Conservation (phyloP, 2,888 invertebrate species). For the Laspeyria flexula region DNA sequence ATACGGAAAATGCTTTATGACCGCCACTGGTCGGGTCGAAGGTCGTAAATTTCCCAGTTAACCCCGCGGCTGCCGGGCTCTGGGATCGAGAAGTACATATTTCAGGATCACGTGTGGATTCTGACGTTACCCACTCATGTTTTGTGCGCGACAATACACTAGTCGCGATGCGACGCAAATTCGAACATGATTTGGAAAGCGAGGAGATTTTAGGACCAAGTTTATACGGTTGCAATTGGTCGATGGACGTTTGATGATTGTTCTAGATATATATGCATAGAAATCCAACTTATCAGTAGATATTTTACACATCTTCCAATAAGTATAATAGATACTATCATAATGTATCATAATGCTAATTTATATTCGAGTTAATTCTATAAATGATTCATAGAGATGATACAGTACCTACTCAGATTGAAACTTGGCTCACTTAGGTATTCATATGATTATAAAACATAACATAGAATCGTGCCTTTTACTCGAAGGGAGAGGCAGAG, state of each 20-base stretch:
- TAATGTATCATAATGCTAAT: too few species aligned
- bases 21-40: slow-evolving; percentile 45
- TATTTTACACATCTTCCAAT: too few species aligned
- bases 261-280: neutral
- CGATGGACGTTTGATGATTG: neutral
- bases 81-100: slow-evolving; percentile 59
- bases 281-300: too few species aligned
- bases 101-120: slow-evolving; percentile 62
- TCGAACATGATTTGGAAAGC: slow-evolving; percentile 41
- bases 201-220: neutral
- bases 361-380: too few species aligned
- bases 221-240: neutral
- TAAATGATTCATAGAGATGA: too few species aligned
- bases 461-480: too few species aligned
- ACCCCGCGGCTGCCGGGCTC: slow-evolving; percentile 45
- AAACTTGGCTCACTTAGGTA: too few species aligned
- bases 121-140: slow-evolving; percentile 44
- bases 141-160: slow-evolving; percentile 53
- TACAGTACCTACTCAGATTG: too few species aligned
- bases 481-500: too few species aligned
- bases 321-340: too few species aligned
- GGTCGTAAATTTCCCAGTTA: slow-evolving; percentile 70
- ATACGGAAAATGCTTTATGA: slow-evolving; percentile 63
- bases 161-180: slow-evolving; percentile 49
- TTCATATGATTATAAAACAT: too few species aligned